Evolutionary conservation across 2,113 vertebrate species (phyloP).

Genomic region (Rutilus rutilus): DNA sequence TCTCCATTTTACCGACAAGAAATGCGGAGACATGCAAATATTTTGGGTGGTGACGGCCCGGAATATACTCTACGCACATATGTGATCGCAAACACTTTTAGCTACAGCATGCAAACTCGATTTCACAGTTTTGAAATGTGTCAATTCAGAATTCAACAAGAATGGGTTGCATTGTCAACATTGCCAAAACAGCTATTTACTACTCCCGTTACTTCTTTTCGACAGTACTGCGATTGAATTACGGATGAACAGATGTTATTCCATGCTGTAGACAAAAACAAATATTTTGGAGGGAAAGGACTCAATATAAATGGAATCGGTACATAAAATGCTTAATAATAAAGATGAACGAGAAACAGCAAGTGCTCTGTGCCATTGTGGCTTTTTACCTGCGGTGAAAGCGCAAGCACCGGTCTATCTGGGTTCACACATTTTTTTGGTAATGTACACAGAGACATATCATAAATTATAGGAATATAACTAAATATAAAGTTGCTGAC

Average conservation of each 20-base stretch:
- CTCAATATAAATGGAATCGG: too few relatives aligned
- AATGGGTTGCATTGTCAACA: not conserved
- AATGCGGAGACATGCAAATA: slow-evolving; percentile 16
- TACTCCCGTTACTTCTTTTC: not conserved
- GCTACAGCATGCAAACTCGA: not conserved
- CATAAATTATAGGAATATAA: too few relatives aligned
- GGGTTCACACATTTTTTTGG: too few relatives aligned
- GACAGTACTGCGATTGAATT: not conserved
- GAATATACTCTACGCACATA: slow-evolving; percentile 1
- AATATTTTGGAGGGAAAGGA: too few relatives aligned
- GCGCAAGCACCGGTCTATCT: too few relatives aligned
- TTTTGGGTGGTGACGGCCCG: not conserved
- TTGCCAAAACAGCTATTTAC: not conserved
- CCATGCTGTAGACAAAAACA: too few relatives aligned
- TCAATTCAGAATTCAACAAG: not conserved
- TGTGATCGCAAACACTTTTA: not conserved
- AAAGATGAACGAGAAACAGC: too few relatives aligned
- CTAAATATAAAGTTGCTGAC: too few relatives aligned
- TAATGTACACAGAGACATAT: too few relatives aligned
- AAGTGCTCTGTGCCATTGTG: too few relatives aligned
- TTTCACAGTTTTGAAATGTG: not conserved
- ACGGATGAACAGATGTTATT: not conserved
- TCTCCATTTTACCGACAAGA: not conserved
- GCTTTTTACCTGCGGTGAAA: too few relatives aligned
- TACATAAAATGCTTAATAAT: too few relatives aligned